Percentiles rank a stretch among this genome's conserved stretches.
Conservation (phyloP, 2,888 invertebrate species). For the Apodemia duryi region DNA sequence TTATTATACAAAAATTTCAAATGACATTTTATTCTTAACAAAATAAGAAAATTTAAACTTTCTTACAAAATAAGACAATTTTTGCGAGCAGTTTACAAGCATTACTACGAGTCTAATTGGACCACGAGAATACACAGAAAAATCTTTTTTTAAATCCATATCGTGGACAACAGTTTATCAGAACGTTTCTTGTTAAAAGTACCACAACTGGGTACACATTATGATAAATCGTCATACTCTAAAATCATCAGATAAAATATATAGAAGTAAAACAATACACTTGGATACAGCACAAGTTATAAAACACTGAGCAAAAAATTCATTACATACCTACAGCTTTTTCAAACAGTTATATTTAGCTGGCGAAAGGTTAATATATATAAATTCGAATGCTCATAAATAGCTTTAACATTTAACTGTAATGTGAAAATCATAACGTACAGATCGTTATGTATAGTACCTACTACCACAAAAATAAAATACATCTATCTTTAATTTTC, state of each 20-base stretch:
- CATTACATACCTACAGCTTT: not conserved
- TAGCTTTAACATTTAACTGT: no score
- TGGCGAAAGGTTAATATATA: not conserved
- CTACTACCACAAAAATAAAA: no score
- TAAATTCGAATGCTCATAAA: not conserved
- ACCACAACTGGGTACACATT: not conserved
- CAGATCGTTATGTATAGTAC: no score
- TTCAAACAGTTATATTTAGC: not conserved
- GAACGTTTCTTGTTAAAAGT: slow-evolving; percentile 1
- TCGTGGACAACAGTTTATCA: not conserved
- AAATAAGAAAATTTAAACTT: no score
- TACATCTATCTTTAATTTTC: no score
- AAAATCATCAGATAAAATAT: slow-evolving; percentile 13
- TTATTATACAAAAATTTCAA: no score
- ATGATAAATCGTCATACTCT: not conserved
- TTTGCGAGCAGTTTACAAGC: no score
- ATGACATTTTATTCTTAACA: no score
- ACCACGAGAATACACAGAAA: not conserved
- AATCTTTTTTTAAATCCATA: not conserved
- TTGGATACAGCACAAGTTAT: not conserved
- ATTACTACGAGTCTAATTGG: no score
- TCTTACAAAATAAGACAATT: no score
- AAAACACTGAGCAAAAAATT: slow-evolving; percentile 10
- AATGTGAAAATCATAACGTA: no score
- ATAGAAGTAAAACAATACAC: slow-evolving; percentile 7